A percentile compares a stretch with the other conserved stretches of the same genome.
Evolutionary conservation across 2,888 invertebrate genomes (phyloP).

Genomic region (Allolobophora icterica): DNA sequence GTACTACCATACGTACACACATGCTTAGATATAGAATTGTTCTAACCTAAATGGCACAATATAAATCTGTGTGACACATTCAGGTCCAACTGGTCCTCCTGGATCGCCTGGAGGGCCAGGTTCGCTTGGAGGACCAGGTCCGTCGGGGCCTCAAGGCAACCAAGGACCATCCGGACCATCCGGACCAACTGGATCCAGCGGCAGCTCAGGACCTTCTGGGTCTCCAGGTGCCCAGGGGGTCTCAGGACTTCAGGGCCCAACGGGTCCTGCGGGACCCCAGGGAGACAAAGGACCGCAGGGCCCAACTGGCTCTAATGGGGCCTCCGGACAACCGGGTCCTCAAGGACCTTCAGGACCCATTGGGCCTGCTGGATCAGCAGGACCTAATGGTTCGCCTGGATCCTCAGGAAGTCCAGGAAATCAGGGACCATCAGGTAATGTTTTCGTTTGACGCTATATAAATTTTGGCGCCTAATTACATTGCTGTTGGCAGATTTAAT

Average conservation of each 20-base stretch:
- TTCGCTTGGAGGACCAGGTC: conserved; percentile 38
- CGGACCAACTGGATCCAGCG: conserved; percentile 85
- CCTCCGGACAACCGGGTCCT: conserved; percentile 72
- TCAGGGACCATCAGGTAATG: conserved; percentile 40
- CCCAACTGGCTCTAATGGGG: conserved; percentile 40
- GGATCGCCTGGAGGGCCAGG: conserved; percentile 29
- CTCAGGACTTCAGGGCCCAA: conserved; percentile 36
- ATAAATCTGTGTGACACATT: neutral
- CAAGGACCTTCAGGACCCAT: conserved; percentile 86
- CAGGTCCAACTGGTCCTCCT: conserved; percentile 33
- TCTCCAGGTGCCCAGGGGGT: conserved; percentile 39
- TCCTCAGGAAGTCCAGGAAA: conserved; percentile 37
- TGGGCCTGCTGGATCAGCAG: conserved; percentile 66
- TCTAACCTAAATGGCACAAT: neutral
- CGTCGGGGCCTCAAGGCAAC: conserved; percentile 41
- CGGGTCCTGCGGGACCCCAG: conserved; percentile 36
- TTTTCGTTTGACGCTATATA: neutral
- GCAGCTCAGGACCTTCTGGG: conserved; percentile 60
- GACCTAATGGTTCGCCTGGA: conserved; percentile 41
- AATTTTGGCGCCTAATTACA: too few relatives aligned
- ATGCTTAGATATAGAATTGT: neutral
- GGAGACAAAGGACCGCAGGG: conserved; percentile 39
- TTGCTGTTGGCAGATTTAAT: too few relatives aligned
- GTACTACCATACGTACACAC: too few relatives aligned
- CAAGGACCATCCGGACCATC: conserved; percentile 73